Conservation (phyloP, 2,888 invertebrate genomes). For the Rotaria magnacalcarata region DNA sequence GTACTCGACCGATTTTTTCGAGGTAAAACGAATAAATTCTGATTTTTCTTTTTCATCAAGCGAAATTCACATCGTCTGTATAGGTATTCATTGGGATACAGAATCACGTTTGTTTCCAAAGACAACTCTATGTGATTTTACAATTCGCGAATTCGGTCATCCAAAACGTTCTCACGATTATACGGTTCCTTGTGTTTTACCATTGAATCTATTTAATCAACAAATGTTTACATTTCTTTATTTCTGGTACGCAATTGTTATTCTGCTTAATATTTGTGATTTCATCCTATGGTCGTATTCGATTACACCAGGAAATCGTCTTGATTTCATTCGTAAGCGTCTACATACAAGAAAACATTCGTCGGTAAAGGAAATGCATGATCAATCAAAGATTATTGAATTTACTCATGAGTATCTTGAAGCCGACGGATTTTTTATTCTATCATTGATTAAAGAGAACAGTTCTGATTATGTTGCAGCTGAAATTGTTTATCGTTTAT, state of each 20-base stretch:
- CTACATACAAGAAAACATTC: background rate
- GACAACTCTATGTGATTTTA: constrained; percentile 45
- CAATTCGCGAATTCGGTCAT: constrained; percentile 45
- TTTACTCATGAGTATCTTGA: constrained; percentile 3
- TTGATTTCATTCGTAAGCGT: constrained; percentile 42
- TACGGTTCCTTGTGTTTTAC: constrained; percentile 49
- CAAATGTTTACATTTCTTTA: constrained; percentile 47
- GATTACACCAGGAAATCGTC: constrained; percentile 41
- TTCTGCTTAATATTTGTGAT: constrained; percentile 37
- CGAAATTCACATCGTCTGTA: background rate
- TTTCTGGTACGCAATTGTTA: constrained; percentile 44
- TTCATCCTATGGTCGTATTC: constrained; percentile 41
- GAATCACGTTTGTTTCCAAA: constrained; percentile 45
- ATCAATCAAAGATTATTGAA: background rate
- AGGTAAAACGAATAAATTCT: background rate
- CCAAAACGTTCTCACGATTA: constrained; percentile 45
- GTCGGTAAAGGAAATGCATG: background rate
- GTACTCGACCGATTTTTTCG: constrained; percentile 40
- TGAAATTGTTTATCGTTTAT: background rate
- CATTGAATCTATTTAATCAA: constrained; percentile 46
- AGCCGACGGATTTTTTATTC: constrained; percentile 1
- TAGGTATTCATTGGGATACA: constrained; percentile 42
- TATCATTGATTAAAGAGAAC: constrained; percentile 13
- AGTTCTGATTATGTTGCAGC: background rate
- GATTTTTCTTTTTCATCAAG: background rate